Evolutionary conservation across 2,797 vertebrate species (phyloP).

Genomic region (Sternotherus odoratus): DNA sequence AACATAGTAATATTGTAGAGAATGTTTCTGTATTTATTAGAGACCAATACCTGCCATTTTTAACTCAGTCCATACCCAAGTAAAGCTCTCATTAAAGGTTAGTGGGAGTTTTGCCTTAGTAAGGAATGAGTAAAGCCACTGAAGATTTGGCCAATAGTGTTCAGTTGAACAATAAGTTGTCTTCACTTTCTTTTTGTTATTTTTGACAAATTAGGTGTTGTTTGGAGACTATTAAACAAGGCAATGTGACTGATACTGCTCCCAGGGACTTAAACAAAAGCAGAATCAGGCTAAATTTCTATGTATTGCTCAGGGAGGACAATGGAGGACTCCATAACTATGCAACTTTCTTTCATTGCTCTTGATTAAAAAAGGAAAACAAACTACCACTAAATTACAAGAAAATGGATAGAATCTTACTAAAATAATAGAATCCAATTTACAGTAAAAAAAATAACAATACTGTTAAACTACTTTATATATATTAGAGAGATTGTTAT

Average conservation of each 20-base stretch:
- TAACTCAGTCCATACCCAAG: not conserved
- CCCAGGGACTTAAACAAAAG: not conserved
- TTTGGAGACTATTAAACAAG: conserved; percentile 18
- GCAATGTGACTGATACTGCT: not conserved
- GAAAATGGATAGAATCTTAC: too few species aligned
- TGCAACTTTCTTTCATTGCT: not conserved
- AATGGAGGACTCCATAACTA: not conserved
- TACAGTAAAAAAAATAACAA: not conserved
- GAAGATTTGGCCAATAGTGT: not conserved
- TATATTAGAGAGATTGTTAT: not conserved
- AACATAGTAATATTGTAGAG: not conserved
- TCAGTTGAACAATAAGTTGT: not conserved
- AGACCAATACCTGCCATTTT: not conserved
- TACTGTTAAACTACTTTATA: not conserved
- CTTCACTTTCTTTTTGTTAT: not conserved
- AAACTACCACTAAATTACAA: not conserved
- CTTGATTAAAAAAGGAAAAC: not conserved
- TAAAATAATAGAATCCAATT: not conserved
- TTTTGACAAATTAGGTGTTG: conserved; percentile 12
- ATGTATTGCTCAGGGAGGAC: not conserved
- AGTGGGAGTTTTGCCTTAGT: not conserved
- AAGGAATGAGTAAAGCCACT: not conserved
- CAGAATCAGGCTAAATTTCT: not conserved
- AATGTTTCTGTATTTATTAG: not conserved
- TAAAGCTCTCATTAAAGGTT: not conserved